phyloP scores from a whole-genome alignment of 2,797 vertebrate genomes.

The Lutjanus campechanus region DNA sequence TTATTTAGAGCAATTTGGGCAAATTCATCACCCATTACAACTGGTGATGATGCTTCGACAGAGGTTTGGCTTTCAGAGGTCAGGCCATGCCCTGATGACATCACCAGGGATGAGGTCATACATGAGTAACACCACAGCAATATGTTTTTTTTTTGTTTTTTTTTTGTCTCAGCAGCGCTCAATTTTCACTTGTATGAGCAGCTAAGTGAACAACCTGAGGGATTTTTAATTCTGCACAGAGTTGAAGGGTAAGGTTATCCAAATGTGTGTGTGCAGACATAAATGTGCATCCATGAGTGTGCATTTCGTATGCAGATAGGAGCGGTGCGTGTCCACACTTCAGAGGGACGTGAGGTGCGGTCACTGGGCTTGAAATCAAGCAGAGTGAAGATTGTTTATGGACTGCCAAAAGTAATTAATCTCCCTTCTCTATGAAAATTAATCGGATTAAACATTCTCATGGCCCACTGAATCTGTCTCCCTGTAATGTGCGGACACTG shows the following conservation, averaged over 20 bases:
- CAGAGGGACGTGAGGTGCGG: slow-evolving; percentile 50
- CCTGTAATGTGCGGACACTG: slow-evolving; percentile 45
- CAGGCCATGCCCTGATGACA: slow-evolving; percentile 14
- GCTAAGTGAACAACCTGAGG: slow-evolving; percentile 25
- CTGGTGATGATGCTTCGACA: neutral
- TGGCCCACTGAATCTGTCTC: slow-evolving; percentile 76
- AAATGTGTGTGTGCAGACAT: slow-evolving; percentile 9
- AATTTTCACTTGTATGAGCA: slow-evolving; percentile 37
- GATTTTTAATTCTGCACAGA: slow-evolving; percentile 21
- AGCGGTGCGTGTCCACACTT: slow-evolving; percentile 43
- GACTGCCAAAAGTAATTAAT: slow-evolving; percentile 86
- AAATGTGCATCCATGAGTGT: slow-evolving; percentile 33
- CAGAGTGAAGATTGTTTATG: slow-evolving; percentile 83
- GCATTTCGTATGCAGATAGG: slow-evolving; percentile 40
- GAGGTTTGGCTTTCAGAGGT: slow-evolving; percentile 1
- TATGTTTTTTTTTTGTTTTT: neutral
- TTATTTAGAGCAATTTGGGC: neutral
- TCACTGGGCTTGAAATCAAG: slow-evolving; percentile 77
- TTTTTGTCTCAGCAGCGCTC: slow-evolving; percentile 13
- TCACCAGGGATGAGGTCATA: slow-evolving; percentile 17
- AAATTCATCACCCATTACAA: neutral
- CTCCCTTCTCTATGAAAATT: slow-evolving; percentile 78
- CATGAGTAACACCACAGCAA: slow-evolving; percentile 13
- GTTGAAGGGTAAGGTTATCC: slow-evolving; percentile 21
- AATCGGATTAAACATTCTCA: slow-evolving; percentile 81